A percentile compares a stretch with the other conserved stretches of the same genome.
These are phyloP conservation scores for Calephelis nemesis DNA, from an alignment of 1,140 invertebrate species.

Conservation along the genomic window DNA sequence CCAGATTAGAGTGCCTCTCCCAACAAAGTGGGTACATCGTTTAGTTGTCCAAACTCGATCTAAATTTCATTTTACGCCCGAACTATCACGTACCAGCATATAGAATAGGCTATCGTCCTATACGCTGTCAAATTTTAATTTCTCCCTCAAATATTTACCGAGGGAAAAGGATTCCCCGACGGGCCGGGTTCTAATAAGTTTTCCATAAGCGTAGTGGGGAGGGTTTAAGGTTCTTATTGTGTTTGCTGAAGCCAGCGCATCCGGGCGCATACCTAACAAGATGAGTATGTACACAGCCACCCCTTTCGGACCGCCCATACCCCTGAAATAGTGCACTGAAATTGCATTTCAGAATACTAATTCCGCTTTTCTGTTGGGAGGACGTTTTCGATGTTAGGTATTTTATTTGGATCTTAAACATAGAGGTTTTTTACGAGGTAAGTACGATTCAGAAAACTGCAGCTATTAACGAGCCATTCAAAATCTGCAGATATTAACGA, in stretches of 20 bases:
- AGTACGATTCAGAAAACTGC: no score
- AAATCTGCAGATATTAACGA: no score
- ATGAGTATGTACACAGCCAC: constrained; percentile 72
- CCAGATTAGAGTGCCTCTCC: constrained; percentile 30
- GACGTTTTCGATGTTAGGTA: constrained; percentile 25
- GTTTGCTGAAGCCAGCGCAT: constrained; percentile 76
- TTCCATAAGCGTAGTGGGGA: constrained; percentile 64
- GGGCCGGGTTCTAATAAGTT: constrained; percentile 77
- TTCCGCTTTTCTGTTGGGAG: constrained; percentile 48
- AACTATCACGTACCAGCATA: constrained; percentile 72
- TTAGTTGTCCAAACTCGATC: constrained; percentile 71
- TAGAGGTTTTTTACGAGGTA: no score
- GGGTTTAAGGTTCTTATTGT: constrained; percentile 71
- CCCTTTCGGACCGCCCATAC: constrained; percentile 56
- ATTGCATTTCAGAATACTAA: constrained; percentile 77
- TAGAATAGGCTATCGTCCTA: constrained; percentile 64
- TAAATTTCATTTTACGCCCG: constrained; percentile 76
- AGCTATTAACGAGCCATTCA: no score
- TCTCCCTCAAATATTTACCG: constrained; percentile 78
- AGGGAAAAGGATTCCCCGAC: constrained; percentile 77
- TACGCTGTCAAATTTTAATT: constrained; percentile 79
- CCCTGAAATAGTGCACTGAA: constrained; percentile 63
- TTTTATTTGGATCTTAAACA: no score
- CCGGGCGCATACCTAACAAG: constrained; percentile 77
- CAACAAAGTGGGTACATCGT: constrained; percentile 34